Evolutionary conservation across 2,888 invertebrate species (phyloP), one percentile per base, ranked within the genome.

Genomic region (Synergus itoensis): DNA sequence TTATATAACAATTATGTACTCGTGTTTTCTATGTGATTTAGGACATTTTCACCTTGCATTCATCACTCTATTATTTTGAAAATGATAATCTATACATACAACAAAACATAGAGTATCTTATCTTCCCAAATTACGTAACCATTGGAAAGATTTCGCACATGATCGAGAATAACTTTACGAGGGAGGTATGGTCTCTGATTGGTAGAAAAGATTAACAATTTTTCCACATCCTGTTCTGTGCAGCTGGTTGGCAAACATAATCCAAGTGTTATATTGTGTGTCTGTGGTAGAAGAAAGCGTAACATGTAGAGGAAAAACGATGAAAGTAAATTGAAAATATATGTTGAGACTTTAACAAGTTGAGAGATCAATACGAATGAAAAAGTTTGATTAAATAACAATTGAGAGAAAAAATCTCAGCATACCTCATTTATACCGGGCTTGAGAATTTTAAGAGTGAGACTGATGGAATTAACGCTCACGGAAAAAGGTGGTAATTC

Each of bases 231-330:
- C 0, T 92, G 88, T 0, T 90, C 82, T 0, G 87, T 85, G 85
- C 94, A 94, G 45, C 93, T 92, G 0, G 91, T 88, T 1, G 94
- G 94, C 36, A 94, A 85, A 79, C 94, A 94, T 4, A 94, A 41
- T n/a, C 89, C 88, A 21, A 89, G 80, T 1, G 84, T 87, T 79
- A 89, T 84, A 11, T 84, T 81, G 75, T 84, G 83, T 8, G 81
- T 84, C 87, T 88, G 80, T 9, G 75, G 67, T 36, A 40, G 45
- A 69, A 45, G 45, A 40, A 14, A 40, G n/a, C 41, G 36, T 2
- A 53, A 12, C 62, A 79, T 11, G 21, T 60, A 21, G 11, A 9
- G 1, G 9, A 8, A 60, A 60, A 12, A 11, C 0, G 4, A 60
- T 21, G 4, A 21, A 12, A 21, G 4, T 60, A 60, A 2, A 57